Evolutionary conservation across 2,113 vertebrate species (phyloP).

Genomic region (Mola mola): DNA sequence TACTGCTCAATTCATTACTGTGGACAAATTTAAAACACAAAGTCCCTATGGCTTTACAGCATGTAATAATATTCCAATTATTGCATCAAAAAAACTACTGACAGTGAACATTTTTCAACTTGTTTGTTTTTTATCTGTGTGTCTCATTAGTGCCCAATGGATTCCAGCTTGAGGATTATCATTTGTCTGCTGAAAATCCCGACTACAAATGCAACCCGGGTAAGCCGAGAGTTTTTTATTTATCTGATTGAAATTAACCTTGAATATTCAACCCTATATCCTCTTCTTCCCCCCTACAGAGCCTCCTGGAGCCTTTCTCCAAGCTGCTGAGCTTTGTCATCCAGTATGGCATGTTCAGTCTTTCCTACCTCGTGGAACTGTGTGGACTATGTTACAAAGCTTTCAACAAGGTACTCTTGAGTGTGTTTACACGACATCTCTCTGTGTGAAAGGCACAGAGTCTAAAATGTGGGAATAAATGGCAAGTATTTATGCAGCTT

Average conservation of each 20-base stretch:
- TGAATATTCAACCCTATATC: no score
- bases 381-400: conserved; percentile 96
- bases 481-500: background rate
- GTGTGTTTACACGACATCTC: background rate
- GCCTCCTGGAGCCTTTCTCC: conserved; percentile 96
- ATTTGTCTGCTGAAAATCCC: conserved; percentile 98
- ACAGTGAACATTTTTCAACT: background rate
- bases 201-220: conserved; percentile 92
- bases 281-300: conserved; percentile 80
- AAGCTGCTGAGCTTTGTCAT: conserved; percentile 97
- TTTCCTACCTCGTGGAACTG: conserved; percentile 95
- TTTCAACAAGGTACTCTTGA: conserved; percentile 92
- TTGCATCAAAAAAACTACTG: background rate
- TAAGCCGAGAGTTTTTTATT: conserved; percentile 77
- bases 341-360: conserved; percentile 94
- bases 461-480: conserved; percentile 1
- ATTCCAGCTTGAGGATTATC: conserved; percentile 97
- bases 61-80: background rate
- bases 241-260: no score
- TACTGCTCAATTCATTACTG: conserved; percentile 17
- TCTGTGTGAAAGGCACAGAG: background rate
- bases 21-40: conserved; percentile 14
- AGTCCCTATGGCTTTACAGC: conserved; percentile 8
- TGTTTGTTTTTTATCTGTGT: conserved; percentile 10
- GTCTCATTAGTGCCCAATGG: conserved; percentile 89